A percentile compares a stretch with the other conserved stretches of the same genome.
phyloP scores from a whole-genome alignment of 2,797 vertebrate species.

The Cossypha polioptera region DNA sequence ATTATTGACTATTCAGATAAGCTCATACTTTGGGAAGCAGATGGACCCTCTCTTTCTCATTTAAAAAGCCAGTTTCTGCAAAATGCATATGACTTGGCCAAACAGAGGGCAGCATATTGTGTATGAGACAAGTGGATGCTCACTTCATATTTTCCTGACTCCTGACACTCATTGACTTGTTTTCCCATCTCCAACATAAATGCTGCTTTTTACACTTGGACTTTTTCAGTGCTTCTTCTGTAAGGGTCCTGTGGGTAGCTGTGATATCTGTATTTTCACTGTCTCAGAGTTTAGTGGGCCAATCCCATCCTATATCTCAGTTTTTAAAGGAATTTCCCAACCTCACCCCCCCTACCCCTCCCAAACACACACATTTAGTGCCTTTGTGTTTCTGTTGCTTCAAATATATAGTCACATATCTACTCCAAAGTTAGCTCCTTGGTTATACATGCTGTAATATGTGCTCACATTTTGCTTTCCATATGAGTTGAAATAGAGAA shows the following conservation, averaged over 20 bases:
- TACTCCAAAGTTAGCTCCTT: not conserved
- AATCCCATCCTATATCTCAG: not conserved
- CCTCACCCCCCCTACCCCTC: no score
- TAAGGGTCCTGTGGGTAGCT: not conserved
- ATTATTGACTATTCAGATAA: not conserved
- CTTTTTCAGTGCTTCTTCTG: not conserved
- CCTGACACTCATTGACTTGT: not conserved
- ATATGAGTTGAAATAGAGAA: not conserved
- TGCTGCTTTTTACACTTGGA: not conserved
- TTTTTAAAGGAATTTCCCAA: not conserved
- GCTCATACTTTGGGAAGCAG: not conserved
- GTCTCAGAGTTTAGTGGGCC: not conserved
- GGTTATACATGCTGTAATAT: not conserved
- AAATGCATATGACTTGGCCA: not conserved
- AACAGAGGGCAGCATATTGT: not conserved
- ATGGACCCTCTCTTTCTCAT: not conserved
- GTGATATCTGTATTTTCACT: not conserved
- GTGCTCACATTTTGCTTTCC: not conserved
- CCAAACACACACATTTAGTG: not conserved
- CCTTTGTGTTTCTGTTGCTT: not conserved
- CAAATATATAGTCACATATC: not conserved
- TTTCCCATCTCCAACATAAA: not conserved
- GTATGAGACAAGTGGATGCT: not conserved
- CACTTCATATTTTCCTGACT: not conserved
- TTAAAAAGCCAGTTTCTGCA: not conserved